Evolutionary conservation across 2,797 vertebrate genomes (phyloP), one percentile per base, ranked within the genome.

Genomic region (Orientallactaga sibirica): DNA sequence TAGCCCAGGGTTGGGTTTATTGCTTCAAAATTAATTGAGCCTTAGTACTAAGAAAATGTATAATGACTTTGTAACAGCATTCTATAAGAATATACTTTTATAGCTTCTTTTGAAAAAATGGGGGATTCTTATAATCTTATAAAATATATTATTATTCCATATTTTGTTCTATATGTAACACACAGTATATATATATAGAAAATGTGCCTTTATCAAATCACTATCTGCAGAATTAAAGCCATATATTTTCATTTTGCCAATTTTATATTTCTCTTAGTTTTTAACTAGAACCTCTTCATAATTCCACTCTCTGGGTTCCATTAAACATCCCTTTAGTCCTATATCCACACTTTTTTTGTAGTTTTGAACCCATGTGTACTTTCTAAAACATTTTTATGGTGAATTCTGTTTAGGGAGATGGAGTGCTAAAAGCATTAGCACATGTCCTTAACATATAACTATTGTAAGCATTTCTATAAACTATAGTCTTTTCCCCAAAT

Each of bases 21-120:
- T 91, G 5, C 76, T 94, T 92, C 81, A 93, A 90, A 93, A 88
- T 90, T 22, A 92, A 80, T 20, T 91, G 25, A 14, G 79, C 41
- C 22, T 86, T 79, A 90, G 25, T 75, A 93, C 27, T 92, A 93
- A 77, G n/a, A 86, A 94, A 86, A 79, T 41, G 82, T 71, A 52
- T 84, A 78, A 64, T 91, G 20, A 77, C 75, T 62, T 19, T 74
- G 15, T 87, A 48, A 37, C 70, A 68, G 18, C 29, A 73, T 70
- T 92, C 81, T 41, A 24, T 78, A 80, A 37, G 9, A 91, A 9
- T 64, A 12, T 24, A 62, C 1, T 92, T 86, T 83, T 24, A 33
- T 96, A 27, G 3, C 19, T 92, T n/a, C 22, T 85, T 70, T 77
- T 62, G 16, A 29, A 52, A 22, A 83, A 15, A 20, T 5, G 52